These are phyloP conservation scores for Coregonus clupeaformis DNA, from an alignment of 2,113 vertebrate genomes.

Conservation along the genomic window DNA sequence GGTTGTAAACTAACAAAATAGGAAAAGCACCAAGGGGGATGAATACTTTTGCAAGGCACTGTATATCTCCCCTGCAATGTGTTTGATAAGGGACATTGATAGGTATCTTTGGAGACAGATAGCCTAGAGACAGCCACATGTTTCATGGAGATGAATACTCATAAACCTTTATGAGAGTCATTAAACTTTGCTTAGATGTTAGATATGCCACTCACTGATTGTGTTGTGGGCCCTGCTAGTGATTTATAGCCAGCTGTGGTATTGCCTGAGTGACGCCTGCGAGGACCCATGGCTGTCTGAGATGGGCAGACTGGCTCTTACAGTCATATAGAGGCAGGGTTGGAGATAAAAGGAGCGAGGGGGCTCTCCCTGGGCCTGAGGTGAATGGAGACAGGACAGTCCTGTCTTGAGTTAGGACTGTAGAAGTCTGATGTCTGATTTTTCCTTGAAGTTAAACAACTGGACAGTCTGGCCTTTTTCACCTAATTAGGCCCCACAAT, in stretches of 20 bases:
- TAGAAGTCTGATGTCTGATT: constrained; percentile 66
- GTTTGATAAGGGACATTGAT: constrained; percentile 60
- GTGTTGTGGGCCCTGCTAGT: constrained; percentile 54
- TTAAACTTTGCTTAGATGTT: constrained; percentile 78
- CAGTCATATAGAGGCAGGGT: constrained; percentile 50
- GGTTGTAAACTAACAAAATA: too few relatives aligned
- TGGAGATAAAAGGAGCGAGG: constrained; percentile 33
- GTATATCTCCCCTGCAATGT: constrained; percentile 39
- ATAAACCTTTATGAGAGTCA: constrained; percentile 74
- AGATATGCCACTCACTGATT: constrained; percentile 69
- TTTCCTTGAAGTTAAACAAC: constrained; percentile 57
- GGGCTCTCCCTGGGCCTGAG: not conserved
- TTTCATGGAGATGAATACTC: constrained; percentile 54
- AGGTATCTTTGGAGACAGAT: constrained; percentile 48
- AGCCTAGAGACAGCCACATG: constrained; percentile 43
- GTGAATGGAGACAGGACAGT: not conserved
- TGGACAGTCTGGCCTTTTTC: constrained; percentile 33
- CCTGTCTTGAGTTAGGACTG: constrained; percentile 24
- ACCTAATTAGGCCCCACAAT: too few relatives aligned
- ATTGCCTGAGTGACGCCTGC: constrained; percentile 69
- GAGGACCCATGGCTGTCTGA: constrained; percentile 63
- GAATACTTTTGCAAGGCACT: too few relatives aligned
- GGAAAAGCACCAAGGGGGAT: too few relatives aligned
- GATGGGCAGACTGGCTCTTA: constrained; percentile 59
- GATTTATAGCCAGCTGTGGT: constrained; percentile 68